Evolutionary conservation across 2,888 invertebrate genomes (phyloP), one percentile per base, ranked within the genome.

Genomic region (Eudemis profundana): DNA sequence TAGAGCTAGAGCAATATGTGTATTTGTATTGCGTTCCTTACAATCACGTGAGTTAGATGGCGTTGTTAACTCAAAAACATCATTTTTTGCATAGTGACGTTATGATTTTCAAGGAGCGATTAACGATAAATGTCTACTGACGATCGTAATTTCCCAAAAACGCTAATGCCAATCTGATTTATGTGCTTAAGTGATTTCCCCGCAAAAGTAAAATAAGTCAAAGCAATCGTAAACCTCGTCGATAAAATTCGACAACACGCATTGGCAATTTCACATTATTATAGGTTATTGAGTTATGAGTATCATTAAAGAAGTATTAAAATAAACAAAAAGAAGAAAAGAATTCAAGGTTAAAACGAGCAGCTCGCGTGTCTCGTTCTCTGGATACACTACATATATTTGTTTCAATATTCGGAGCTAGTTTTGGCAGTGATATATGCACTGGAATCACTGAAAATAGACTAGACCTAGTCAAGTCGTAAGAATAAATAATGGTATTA

Each of bases 261-360:
- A 50, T 65, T 59, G 44, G 59, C 61, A 44, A 65, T 66, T 68
- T 66, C 15, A 19, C n/a, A 51, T 53, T 60, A 56, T 60, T 62
- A 66, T 66, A 47, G 50, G 60, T 63, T 50, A 53, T 68, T 66
- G 49, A 63, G 60, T 49, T 66, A 59, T 54, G 54, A 60, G 59
- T 53, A 65, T 50, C 50, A 64, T 65, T 60, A 65, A 60, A 57
- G 38, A 36, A 51, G 46, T 29, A 60, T n/a, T 49, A 46, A 51
- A 64, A 29, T 53, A 19, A 38, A 23, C 50, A 59, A 57, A 50
- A 50, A 61, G 27, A 44, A 64, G 44, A 44, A 44, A 21, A 50
- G 10, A 10, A 21, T 15, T 21, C 49, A 64, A 59, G 64, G 57
- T 64, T 64, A 61, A 51, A 46, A 23, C 36, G 44, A 57, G 44